Evolutionary conservation across 2,797 vertebrate genomes (phyloP).

Genomic region (Typhlichthys eigenmanni): DNA sequence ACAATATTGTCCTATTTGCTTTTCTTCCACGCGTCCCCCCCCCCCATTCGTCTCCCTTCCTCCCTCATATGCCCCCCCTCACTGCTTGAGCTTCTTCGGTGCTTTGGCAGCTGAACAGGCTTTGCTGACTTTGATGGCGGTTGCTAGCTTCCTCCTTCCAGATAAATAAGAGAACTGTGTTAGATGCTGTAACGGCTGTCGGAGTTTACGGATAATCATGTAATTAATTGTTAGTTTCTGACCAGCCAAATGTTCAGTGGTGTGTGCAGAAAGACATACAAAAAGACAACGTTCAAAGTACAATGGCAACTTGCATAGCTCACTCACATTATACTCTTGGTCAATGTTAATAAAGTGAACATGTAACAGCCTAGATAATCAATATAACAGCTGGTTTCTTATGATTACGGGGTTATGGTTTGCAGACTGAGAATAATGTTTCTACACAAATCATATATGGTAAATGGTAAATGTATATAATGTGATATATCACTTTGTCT

Average conservation of each 20-base stretch:
- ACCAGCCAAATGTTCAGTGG: constrained; percentile 7
- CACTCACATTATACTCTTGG: too few species aligned
- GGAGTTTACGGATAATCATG: constrained; percentile 53
- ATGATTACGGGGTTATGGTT: background rate
- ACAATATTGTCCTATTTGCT: constrained; percentile 45
- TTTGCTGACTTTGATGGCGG: constrained; percentile 46
- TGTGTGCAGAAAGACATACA: background rate
- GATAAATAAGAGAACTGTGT: constrained; percentile 58
- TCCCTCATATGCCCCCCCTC: constrained; percentile 30
- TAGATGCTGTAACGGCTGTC: constrained; percentile 54
- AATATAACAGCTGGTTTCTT: too few species aligned
- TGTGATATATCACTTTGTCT: constrained; percentile 5
- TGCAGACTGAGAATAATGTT: background rate
- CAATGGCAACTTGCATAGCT: background rate
- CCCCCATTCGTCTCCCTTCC: constrained; percentile 33
- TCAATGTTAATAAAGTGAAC: background rate
- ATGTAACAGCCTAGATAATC: too few species aligned
- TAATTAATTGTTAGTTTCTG: constrained; percentile 32
- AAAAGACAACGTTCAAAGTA: constrained; percentile 2
- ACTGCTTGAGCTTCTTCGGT: constrained; percentile 44
- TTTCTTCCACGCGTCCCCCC: constrained; percentile 16
- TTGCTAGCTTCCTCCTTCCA: constrained; percentile 45
- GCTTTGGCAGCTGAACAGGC: constrained; percentile 53
- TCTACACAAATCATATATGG: constrained; percentile 12
- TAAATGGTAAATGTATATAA: too few species aligned